Evolutionary conservation across 2,888 invertebrate genomes (phyloP).

Genomic region (Tetragonula carbonaria): DNA sequence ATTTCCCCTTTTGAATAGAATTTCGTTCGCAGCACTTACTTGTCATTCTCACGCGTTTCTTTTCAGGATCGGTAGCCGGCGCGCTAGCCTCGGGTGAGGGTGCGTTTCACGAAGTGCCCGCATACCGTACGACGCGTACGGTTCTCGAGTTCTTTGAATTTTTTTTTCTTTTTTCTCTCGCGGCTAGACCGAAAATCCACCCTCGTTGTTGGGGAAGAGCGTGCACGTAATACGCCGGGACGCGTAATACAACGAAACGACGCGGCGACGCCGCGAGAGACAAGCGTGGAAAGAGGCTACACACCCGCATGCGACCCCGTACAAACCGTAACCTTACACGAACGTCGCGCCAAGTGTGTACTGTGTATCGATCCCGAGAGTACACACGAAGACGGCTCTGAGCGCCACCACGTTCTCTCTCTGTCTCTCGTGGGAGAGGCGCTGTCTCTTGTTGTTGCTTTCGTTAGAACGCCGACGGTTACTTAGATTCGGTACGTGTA

Average conservation of each 20-base stretch:
- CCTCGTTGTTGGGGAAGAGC: slow-evolving; percentile 32
- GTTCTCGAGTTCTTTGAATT: slow-evolving; percentile 57
- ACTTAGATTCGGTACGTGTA: slow-evolving; percentile 9
- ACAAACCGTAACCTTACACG: slow-evolving; percentile 63
- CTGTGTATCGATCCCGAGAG: slow-evolving; percentile 80
- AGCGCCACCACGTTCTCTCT: slow-evolving; percentile 74
- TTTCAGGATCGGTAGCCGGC: slow-evolving; percentile 33
- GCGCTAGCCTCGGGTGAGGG: slow-evolving; percentile 34
- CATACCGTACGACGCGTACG: slow-evolving; percentile 40
- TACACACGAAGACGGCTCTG: slow-evolving; percentile 75
- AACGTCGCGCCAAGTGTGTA: slow-evolving; percentile 64
- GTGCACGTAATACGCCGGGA: slow-evolving; percentile 26
- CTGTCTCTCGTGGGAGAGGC: slow-evolving; percentile 65
- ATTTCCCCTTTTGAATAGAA: slow-evolving; percentile 1
- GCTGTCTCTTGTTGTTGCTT: slow-evolving; percentile 64
- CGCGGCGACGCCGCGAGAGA: slow-evolving; percentile 29
- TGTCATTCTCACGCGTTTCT: slow-evolving; percentile 51
- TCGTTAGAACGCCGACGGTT: slow-evolving; percentile 46
- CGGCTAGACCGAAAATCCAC: slow-evolving; percentile 52
- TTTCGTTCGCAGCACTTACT: slow-evolving; percentile 20
- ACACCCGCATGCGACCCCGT: slow-evolving; percentile 51
- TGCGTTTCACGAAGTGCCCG: slow-evolving; percentile 63
- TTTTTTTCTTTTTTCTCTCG: slow-evolving; percentile 10
- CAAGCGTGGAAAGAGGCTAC: slow-evolving; percentile 40
- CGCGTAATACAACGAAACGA: slow-evolving; percentile 46